Percentiles rank a stretch among this genome's conserved stretches.
phyloP scores from a whole-genome alignment of 2,888 invertebrate genomes.

The Napeogenes sylphis region DNA sequence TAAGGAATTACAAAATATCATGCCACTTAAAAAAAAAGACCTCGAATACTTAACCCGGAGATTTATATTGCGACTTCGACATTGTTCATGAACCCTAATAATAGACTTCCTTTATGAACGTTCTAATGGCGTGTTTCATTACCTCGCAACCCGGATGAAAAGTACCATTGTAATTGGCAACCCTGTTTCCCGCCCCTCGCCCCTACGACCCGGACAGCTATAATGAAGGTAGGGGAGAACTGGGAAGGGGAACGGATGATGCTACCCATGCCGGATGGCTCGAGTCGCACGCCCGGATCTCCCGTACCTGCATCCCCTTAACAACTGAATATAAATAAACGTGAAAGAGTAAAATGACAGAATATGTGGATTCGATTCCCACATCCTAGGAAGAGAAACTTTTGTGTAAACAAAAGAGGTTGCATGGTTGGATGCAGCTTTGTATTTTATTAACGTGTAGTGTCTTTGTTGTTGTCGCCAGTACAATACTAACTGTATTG shows the following conservation, averaged over 20 bases:
- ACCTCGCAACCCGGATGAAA: conserved; percentile 33
- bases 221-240: conserved; percentile 58
- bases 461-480: no score
- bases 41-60: neutral
- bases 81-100: conserved; percentile 22
- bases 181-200: conserved; percentile 51
- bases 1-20: neutral
- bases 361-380: conserved; percentile 24
- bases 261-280: conserved; percentile 54
- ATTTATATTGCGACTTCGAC: conserved; percentile 9
- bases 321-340: conserved; percentile 30
- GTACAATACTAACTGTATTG: no score
- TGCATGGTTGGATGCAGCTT: no score
- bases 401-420: neutral
- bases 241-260: conserved; percentile 55
- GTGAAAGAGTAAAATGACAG: conserved; percentile 25
- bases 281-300: conserved; percentile 44
- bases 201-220: conserved; percentile 64
- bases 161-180: conserved; percentile 44
- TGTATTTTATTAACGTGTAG: no score
- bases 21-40: neutral
- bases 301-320: conserved; percentile 35
- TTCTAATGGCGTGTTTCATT: conserved; percentile 31
- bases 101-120: conserved; percentile 30
- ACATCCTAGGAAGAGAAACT: conserved; percentile 24